Evolutionary conservation across 2,888 invertebrate genomes (phyloP).

Genomic region (Dryadula phaetusa): DNA sequence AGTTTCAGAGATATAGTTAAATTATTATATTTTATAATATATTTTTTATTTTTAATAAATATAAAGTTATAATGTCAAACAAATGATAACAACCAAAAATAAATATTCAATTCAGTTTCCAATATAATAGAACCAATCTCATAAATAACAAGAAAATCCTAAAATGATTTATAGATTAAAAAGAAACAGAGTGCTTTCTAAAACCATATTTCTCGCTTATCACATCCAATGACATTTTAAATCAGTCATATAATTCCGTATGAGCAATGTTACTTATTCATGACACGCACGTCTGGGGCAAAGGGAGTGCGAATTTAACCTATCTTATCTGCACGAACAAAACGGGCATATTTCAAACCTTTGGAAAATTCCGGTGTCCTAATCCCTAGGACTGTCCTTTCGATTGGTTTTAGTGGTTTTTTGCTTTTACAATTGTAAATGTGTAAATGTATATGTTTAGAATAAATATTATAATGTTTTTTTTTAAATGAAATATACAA

Average conservation of each 20-base stretch:
- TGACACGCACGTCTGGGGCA: constrained; percentile 51
- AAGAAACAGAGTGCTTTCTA: constrained; percentile 12
- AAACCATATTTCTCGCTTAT: constrained; percentile 38
- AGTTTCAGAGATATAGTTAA: no score
- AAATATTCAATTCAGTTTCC: background rate
- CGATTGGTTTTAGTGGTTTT: background rate
- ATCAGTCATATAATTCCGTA: constrained; percentile 41
- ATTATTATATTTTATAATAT: no score
- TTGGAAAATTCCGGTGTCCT: constrained; percentile 38
- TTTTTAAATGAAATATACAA: no score
- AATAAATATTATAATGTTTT: no score
- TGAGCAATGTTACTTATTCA: constrained; percentile 48
- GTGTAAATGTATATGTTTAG: no score
- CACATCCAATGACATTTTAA: constrained; percentile 42
- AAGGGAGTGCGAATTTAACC: constrained; percentile 53
- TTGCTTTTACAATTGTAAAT: background rate
- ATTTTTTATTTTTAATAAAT: no score
- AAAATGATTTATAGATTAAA: constrained; percentile 14
- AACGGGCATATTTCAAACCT: constrained; percentile 52
- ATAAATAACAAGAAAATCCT: constrained; percentile 10
- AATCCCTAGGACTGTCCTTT: constrained; percentile 12
- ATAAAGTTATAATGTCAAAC: no score
- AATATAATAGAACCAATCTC: background rate
- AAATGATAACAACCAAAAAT: no score
- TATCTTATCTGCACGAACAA: constrained; percentile 53